These are phyloP conservation scores for Agrilus cyanescens DNA, from an alignment of 2,888 invertebrate genomes.

Conservation along the genomic window DNA sequence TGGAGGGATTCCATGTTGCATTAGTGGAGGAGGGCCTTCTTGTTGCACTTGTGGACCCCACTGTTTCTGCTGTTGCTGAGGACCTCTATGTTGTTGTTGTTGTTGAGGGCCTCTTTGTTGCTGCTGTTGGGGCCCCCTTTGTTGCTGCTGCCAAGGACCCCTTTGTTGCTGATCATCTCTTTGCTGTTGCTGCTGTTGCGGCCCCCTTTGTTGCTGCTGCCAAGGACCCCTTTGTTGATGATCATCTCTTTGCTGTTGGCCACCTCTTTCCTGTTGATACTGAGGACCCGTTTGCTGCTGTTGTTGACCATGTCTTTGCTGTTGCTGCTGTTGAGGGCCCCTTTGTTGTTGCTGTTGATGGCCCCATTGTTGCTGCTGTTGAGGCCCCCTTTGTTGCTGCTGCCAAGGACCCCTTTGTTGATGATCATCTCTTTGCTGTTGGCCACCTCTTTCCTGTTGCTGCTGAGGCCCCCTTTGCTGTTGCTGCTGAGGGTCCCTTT, in stretches of 20 bases:
- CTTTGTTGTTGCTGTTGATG: constrained; percentile 4
- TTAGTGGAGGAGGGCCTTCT: constrained; percentile 9
- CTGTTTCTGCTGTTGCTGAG: constrained; percentile 9
- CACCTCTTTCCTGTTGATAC: neutral
- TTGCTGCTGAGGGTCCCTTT: constrained; percentile 3
- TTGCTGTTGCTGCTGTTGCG: neutral
- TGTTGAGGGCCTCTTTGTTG: neutral
- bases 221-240: neutral
- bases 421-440: neutral
- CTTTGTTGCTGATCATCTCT: neutral
- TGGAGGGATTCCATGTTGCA: neutral
- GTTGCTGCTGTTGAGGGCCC: constrained; percentile 5
- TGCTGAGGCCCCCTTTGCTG: constrained; percentile 6
- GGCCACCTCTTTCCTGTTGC: constrained; percentile 3
- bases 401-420: neutral
- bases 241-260: neutral
- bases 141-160: neutral
- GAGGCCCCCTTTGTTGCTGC: constrained; percentile 2
- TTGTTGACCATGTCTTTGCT: constrained; percentile 17
- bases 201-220: neutral
- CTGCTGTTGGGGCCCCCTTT: neutral
- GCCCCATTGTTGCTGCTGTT: constrained; percentile 2
- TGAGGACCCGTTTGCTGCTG: neutral
- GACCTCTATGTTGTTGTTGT: constrained; percentile 1
- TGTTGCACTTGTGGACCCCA: neutral